Evolutionary conservation across 1,140 invertebrate species (phyloP).

Genomic region (Phocides pigmalion): DNA sequence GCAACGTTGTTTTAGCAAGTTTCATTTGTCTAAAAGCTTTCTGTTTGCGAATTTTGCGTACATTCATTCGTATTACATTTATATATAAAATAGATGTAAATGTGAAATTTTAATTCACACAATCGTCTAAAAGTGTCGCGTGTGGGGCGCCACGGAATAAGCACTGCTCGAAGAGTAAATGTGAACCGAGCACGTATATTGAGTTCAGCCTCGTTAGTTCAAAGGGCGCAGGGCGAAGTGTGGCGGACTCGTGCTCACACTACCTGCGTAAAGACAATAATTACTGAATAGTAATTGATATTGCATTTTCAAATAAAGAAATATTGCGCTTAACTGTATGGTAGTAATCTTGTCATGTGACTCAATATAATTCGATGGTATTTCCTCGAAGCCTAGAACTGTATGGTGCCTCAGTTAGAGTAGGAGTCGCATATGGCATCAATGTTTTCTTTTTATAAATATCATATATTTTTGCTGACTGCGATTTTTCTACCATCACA

Average conservation of each 20-base stretch:
- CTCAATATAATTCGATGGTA: too few species aligned
- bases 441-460: too few species aligned
- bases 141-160: constrained; percentile 10
- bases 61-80: neutral
- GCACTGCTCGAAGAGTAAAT: constrained; percentile 9
- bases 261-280: neutral
- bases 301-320: neutral
- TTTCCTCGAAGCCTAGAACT: too few species aligned
- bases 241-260: constrained; percentile 10
- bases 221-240: constrained; percentile 7
- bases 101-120: constrained; percentile 3
- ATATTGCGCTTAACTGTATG: too few species aligned
- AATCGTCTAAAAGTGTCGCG: constrained; percentile 8
- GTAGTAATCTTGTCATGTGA: too few species aligned
- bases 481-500: too few species aligned
- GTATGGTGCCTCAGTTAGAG: too few species aligned
- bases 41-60: neutral
- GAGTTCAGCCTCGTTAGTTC: constrained; percentile 21
- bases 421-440: too few species aligned
- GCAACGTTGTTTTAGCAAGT: neutral
- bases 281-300: neutral
- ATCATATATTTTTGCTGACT: too few species aligned
- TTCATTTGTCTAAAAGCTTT: neutral
- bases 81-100: neutral
- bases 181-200: constrained; percentile 11